These are phyloP conservation scores for Brachyhypopomus gauderio DNA, from an alignment of 2,113 vertebrate species.

Conservation along the genomic window DNA sequence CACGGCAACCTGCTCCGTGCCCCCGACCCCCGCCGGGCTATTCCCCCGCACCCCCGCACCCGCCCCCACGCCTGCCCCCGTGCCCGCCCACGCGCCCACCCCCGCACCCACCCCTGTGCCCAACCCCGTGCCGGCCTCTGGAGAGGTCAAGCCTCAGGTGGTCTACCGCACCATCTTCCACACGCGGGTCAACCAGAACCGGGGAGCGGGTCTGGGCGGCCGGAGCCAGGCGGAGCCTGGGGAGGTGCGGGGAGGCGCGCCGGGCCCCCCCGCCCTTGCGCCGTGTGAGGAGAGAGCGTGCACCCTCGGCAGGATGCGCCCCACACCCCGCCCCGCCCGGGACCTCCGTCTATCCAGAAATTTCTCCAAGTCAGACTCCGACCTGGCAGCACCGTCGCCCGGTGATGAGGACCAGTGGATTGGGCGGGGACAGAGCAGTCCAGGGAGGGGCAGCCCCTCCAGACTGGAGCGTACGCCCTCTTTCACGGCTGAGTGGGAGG, in stretches of 20 bases:
- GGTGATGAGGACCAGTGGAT: constrained; percentile 84
- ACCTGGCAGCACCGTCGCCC: constrained; percentile 84
- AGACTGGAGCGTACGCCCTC: constrained; percentile 90
- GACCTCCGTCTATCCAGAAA: constrained; percentile 90
- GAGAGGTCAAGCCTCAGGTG: no score
- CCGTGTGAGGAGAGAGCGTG: constrained; percentile 88
- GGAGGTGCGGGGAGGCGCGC: constrained; percentile 65
- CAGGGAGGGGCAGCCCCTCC: constrained; percentile 73
- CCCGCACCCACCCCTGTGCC: no score
- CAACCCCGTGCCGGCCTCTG: no score
- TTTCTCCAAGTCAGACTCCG: constrained; percentile 94
- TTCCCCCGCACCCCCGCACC: constrained; percentile 49
- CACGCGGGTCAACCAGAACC: constrained; percentile 82
- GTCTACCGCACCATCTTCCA: constrained; percentile 83
- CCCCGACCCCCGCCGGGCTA: constrained; percentile 53
- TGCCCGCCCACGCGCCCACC: no score
- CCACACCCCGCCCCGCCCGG: constrained; percentile 85
- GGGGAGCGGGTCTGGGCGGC: not conserved
- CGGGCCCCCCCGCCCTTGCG: no score
- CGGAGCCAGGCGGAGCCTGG: constrained; percentile 46
- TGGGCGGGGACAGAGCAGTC: constrained; percentile 78
- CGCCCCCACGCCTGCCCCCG: constrained; percentile 71
- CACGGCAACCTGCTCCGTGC: constrained; percentile 72
- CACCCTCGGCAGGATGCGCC: constrained; percentile 92
- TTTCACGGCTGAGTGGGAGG: constrained; percentile 97